Evolutionary conservation across 2,888 invertebrate genomes (phyloP).

Genomic region (Sepioteuthis lessoniana): DNA sequence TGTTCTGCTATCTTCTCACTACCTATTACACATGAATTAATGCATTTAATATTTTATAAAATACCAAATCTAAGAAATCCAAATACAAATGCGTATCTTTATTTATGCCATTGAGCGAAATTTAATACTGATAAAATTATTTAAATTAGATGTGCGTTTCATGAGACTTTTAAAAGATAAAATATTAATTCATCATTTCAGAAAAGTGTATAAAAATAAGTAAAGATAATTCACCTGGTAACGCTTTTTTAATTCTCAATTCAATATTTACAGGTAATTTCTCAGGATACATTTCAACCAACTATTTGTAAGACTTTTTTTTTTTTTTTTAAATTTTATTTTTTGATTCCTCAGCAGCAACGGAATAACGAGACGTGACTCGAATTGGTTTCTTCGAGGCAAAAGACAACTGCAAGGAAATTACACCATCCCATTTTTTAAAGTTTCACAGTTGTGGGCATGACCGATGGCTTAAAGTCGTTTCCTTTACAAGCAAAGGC

Average conservation of each 20-base stretch:
- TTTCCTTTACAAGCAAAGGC: not conserved
- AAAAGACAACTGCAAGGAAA: not conserved
- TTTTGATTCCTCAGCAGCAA: not conserved
- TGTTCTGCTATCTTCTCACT: no score
- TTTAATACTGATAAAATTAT: no score
- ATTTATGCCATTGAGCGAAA: no score
- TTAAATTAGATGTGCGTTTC: no score
- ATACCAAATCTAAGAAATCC: no score
- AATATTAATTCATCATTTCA: no score
- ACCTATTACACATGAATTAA: no score
- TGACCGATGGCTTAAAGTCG: not conserved
- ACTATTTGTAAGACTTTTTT: not conserved
- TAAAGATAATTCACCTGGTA: no score
- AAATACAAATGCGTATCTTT: no score
- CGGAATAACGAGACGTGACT: not conserved
- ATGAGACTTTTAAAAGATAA: no score
- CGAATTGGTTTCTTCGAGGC: not conserved
- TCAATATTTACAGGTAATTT: not conserved
- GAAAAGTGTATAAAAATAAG: no score
- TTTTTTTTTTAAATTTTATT: not conserved
- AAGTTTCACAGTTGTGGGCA: not conserved
- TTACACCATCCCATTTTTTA: not conserved
- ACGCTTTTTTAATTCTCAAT: not conserved
- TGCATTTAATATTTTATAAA: no score
- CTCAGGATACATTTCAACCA: not conserved